Conservation (phyloP, 2,797 vertebrate genomes). For the Lagorchestes hirsutus region DNA sequence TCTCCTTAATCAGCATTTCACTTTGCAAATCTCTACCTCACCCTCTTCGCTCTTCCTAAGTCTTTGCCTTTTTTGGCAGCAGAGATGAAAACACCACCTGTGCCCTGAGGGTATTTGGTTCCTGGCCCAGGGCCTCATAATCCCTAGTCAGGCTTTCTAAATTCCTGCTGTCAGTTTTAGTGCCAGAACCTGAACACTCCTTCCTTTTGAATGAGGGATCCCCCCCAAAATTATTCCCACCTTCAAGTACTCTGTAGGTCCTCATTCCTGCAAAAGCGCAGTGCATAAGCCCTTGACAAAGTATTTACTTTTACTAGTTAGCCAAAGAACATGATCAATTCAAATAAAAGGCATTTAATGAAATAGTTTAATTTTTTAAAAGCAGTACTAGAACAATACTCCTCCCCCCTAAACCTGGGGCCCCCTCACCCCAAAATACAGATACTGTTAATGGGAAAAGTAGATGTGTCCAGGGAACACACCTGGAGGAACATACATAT, state of each 20-base stretch:
- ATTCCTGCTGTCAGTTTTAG: not conserved
- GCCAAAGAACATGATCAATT: not conserved
- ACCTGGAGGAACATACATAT: not conserved
- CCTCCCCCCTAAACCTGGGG: not conserved
- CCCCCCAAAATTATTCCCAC: not conserved
- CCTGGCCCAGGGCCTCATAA: not conserved
- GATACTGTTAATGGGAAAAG: not conserved
- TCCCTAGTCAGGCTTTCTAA: conserved; percentile 2
- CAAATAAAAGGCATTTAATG: not conserved
- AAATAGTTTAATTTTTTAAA: not conserved
- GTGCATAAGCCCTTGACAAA: not conserved
- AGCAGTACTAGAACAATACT: not conserved
- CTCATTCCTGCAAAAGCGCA: not conserved
- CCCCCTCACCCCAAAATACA: not conserved
- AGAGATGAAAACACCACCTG: not conserved
- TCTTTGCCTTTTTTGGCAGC: conserved; percentile 3
- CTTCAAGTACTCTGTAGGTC: not conserved
- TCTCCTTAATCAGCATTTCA: not conserved
- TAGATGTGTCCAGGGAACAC: not conserved
- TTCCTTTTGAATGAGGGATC: not conserved
- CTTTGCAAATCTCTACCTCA: not conserved
- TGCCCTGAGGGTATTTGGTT: not conserved
- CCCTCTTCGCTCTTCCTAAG: not conserved
- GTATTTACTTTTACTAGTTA: not conserved
- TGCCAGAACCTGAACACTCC: not conserved